A percentile compares a stretch with the other conserved stretches of the same genome.
These are phyloP conservation scores for Drosophila kanapiae DNA, from an alignment of 1,140 invertebrate species.

Conservation along the genomic window DNA sequence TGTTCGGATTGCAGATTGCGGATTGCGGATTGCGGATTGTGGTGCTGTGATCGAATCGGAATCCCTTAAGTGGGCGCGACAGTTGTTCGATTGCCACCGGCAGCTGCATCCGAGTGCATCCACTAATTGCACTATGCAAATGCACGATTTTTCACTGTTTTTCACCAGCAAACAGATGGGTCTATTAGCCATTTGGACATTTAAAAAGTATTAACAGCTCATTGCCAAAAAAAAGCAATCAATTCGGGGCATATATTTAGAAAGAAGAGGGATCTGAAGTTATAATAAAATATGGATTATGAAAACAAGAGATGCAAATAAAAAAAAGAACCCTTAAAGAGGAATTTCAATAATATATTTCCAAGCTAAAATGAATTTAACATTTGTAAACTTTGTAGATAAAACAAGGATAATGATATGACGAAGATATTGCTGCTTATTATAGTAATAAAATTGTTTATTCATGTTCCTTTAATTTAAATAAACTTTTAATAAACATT, in stretches of 20 bases:
- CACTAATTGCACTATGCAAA: slow-evolving; percentile 65
- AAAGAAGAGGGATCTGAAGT: too few relatives aligned
- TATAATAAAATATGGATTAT: neutral
- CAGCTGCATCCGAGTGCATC: slow-evolving; percentile 52
- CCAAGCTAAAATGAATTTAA: neutral
- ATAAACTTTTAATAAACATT: neutral
- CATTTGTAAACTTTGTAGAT: neutral
- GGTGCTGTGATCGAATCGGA: slow-evolving; percentile 14
- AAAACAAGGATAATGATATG: neutral
- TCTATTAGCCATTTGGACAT: slow-evolving; percentile 25
- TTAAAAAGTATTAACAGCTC: slow-evolving; percentile 14
- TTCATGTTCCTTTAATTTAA: neutral
- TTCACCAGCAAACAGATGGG: slow-evolving; percentile 27
- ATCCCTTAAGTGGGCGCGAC: slow-evolving; percentile 58
- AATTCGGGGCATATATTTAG: neutral
- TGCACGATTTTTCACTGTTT: slow-evolving; percentile 28
- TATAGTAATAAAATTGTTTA: neutral
- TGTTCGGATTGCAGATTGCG: slow-evolving; percentile 53
- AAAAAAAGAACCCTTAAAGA: neutral
- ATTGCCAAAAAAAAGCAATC: neutral
- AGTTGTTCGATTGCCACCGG: slow-evolving; percentile 66
- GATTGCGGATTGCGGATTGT: slow-evolving; percentile 4
- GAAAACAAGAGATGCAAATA: neutral
- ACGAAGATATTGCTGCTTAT: too few relatives aligned
- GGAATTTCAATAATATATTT: rapidly evolving